These are phyloP conservation scores for Caenorhabditis latens DNA, from an alignment of 1,140 invertebrate species.

Conservation along the genomic window DNA sequence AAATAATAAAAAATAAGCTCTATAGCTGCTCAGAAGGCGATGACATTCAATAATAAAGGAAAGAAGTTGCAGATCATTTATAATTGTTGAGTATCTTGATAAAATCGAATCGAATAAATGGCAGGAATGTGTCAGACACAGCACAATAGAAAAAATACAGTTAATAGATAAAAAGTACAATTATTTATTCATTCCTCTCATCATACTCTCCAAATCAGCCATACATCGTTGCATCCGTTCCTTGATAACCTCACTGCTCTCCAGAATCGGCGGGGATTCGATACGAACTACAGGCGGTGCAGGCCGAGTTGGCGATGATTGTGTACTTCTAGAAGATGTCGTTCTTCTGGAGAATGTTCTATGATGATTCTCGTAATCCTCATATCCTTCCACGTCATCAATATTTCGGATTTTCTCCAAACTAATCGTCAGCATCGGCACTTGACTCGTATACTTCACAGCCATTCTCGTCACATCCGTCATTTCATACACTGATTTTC, in stretches of 20 bases:
- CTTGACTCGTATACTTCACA: conserved; percentile 1
- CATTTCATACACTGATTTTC: conserved; percentile 12
- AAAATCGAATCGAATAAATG: no score
- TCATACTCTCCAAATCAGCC: conserved; percentile 40
- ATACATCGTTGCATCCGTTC: conserved; percentile 28
- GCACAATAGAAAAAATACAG: background rate
- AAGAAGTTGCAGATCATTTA: no score
- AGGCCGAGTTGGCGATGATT: background rate
- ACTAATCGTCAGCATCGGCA: conserved; percentile 36
- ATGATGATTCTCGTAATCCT: background rate
- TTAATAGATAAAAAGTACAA: background rate
- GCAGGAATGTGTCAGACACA: background rate
- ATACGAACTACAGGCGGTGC: background rate
- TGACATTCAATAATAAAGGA: no score
- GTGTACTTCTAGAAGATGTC: background rate
- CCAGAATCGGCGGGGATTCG: conserved; percentile 29
- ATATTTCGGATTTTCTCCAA: conserved; percentile 15
- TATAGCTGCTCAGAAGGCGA: background rate
- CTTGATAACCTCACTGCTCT: conserved; percentile 46
- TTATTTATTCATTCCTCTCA: conserved; percentile 21
- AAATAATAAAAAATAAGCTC: background rate
- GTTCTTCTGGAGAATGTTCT: background rate
- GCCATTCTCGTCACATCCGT: conserved; percentile 27
- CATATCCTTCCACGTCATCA: background rate
- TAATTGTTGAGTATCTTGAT: no score